A percentile compares a stretch with the other conserved stretches of the same genome.
These are phyloP conservation scores for Bhutanitis thaidina DNA, from an alignment of 2,888 invertebrate genomes.

Conservation along the genomic window DNA sequence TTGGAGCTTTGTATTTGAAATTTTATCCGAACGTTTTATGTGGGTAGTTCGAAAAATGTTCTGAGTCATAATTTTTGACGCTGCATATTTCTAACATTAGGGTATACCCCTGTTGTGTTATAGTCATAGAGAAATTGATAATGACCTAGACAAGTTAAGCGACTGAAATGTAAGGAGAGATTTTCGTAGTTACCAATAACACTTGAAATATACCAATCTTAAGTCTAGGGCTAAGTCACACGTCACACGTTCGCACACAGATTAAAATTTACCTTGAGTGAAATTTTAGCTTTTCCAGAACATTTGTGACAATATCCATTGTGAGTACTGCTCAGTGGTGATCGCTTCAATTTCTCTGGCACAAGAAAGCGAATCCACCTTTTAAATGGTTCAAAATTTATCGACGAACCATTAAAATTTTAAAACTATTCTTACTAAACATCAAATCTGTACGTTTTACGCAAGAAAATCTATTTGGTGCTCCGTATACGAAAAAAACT, in stretches of 20 bases:
- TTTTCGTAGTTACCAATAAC: conserved; percentile 16
- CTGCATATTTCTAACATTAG: neutral
- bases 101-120: conserved; percentile 1
- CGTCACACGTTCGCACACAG: neutral
- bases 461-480: no score
- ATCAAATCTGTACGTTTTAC: no score
- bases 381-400: no score
- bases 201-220: neutral
- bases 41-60: neutral
- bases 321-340: no score
- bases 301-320: no score
- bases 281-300: no score
- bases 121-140: conserved; percentile 1
- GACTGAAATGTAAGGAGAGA: conserved; percentile 31
- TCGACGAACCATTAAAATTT: no score
- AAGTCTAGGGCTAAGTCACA: conserved; percentile 15
- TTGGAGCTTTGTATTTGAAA: neutral
- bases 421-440: no score
- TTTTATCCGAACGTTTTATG: conserved; percentile 2
- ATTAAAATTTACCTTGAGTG: no score
- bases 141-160: conserved; percentile 12
- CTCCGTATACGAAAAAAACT: no score
- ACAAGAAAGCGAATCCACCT: no score
- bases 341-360: no score
- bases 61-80: neutral